Evolutionary conservation across 2,113 vertebrate species (phyloP).

Genomic region (Rhineura floridana): DNA sequence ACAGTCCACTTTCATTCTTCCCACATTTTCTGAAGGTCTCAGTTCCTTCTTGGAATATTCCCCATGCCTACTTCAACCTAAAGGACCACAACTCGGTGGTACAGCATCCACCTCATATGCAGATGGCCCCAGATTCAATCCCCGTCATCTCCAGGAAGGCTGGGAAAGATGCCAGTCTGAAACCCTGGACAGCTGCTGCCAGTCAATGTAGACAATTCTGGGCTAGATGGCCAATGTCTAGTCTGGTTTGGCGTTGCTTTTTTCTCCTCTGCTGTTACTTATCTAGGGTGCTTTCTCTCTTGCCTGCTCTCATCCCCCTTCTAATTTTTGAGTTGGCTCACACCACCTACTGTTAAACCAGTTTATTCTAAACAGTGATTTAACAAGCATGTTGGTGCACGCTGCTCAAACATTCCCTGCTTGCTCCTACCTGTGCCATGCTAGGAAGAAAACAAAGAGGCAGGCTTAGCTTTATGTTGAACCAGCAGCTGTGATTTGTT

Average conservation of each 20-base stretch:
- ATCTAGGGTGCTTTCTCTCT: neutral
- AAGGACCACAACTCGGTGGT: neutral
- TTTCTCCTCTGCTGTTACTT: neutral
- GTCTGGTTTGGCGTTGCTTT: neutral
- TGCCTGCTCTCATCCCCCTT: neutral
- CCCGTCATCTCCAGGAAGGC: neutral
- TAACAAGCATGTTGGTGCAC: too few species aligned
- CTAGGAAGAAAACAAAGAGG: too few species aligned
- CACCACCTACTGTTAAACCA: too few species aligned
- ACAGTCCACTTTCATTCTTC: neutral
- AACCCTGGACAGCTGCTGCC: neutral
- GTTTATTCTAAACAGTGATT: too few species aligned
- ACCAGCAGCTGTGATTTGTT: too few species aligned
- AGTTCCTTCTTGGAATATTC: neutral
- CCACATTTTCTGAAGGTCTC: neutral
- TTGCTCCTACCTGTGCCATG: too few species aligned
- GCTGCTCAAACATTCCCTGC: too few species aligned
- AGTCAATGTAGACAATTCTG: neutral
- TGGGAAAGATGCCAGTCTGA: neutral
- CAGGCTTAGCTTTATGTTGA: too few species aligned
- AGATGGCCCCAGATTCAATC: neutral
- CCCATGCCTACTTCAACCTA: neutral
- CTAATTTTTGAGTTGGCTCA: neutral
- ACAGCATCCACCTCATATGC: neutral
- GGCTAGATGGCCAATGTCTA: too few species aligned